Evolutionary conservation across 2,797 vertebrate genomes (phyloP).

Genomic region (Pseudomugil tenellus): DNA sequence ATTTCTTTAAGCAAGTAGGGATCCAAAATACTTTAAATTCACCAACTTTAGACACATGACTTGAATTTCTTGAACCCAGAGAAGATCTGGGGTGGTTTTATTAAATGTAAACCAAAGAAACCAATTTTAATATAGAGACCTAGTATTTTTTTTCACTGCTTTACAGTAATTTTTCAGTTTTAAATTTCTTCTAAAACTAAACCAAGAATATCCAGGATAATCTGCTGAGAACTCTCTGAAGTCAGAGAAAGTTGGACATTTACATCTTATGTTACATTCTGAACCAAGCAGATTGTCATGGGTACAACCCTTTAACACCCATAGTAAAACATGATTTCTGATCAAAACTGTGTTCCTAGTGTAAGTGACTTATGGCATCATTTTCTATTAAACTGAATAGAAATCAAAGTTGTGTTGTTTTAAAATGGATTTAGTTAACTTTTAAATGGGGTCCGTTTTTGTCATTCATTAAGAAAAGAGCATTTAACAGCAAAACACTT

Average conservation of each 20-base stretch:
- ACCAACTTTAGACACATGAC: neutral
- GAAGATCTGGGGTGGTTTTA: neutral
- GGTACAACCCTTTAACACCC: neutral
- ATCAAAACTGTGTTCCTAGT: neutral
- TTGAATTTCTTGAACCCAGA: neutral
- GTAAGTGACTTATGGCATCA: neutral
- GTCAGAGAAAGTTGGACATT: too few species aligned
- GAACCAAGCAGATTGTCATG: neutral
- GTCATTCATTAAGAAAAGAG: too few species aligned
- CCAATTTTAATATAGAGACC: too few species aligned
- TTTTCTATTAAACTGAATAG: too few species aligned
- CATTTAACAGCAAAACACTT: neutral
- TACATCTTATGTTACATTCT: neutral
- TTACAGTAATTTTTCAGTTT: too few species aligned
- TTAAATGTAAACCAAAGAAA: neutral
- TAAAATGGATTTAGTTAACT: too few species aligned
- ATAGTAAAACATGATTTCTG: neutral
- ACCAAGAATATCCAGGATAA: too few species aligned
- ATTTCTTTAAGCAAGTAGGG: neutral
- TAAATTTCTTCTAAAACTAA: too few species aligned
- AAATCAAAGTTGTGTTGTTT: too few species aligned
- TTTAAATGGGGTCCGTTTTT: too few species aligned
- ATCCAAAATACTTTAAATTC: conserved; percentile 3
- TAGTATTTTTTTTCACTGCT: too few species aligned
- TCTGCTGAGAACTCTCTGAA: too few species aligned